phyloP scores from a whole-genome alignment of 2,113 vertebrate species.

The Crotalus tigris region DNA sequence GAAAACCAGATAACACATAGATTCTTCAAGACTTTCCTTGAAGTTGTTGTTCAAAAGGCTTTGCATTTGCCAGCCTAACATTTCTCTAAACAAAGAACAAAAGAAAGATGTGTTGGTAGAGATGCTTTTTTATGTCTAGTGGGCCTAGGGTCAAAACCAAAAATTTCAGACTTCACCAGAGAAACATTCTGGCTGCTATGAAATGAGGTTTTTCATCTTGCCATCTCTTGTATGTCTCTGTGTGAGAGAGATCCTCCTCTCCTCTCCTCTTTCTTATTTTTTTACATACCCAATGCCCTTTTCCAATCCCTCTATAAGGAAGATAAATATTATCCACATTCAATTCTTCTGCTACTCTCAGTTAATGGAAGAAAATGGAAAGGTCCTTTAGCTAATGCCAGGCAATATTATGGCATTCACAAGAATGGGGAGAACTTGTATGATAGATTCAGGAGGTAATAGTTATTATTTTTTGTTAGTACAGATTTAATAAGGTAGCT shows the following conservation, averaged over 20 bases:
- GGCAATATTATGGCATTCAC: slow-evolving; percentile 16
- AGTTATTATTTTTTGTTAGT: slow-evolving; percentile 37
- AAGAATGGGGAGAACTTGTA: not conserved
- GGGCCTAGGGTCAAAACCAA: not conserved
- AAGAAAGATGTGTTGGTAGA: not conserved
- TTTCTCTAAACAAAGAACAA: not conserved
- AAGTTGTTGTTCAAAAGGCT: not conserved
- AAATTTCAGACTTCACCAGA: not conserved
- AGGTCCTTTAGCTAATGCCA: slow-evolving; percentile 7
- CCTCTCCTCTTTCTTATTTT: not conserved
- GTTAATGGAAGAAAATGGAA: slow-evolving; percentile 31
- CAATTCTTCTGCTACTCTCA: not conserved
- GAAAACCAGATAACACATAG: not conserved
- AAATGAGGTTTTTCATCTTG: slow-evolving; percentile 24
- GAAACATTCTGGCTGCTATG: not conserved
- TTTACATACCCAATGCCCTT: not conserved
- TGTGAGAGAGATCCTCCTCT: not conserved
- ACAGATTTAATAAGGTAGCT: slow-evolving; percentile 27
- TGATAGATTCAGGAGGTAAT: slow-evolving; percentile 18
- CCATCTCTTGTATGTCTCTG: not conserved
- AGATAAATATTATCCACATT: not conserved
- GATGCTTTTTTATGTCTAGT: not conserved
- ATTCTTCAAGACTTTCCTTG: not conserved
- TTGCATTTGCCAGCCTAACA: not conserved
- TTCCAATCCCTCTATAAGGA: slow-evolving; percentile 17